Conservation (phyloP, 1,140 invertebrate species). For the Drosophila asahinai region DNA sequence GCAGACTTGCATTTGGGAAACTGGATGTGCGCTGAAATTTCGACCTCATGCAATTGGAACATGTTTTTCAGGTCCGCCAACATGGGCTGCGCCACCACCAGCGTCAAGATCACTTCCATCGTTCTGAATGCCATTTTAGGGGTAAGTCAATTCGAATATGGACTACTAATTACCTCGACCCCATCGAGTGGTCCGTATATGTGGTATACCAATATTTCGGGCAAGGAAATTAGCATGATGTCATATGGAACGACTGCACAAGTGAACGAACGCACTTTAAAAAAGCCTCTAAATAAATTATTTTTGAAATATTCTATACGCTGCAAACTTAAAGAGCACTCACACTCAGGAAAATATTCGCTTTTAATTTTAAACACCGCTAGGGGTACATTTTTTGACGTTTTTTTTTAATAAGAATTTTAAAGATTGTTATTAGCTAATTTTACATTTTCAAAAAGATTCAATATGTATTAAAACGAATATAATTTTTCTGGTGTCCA, state of each 20-base stretch:
- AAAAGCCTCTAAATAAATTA: slow-evolving; percentile 36
- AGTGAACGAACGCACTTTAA: slow-evolving; percentile 46
- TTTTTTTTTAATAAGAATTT: too few species aligned
- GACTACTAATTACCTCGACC: slow-evolving; percentile 28
- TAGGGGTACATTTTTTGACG: too few species aligned
- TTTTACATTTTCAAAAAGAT: too few species aligned
- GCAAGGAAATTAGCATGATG: slow-evolving; percentile 47
- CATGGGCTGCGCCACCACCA: slow-evolving; percentile 80
- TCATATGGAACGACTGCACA: slow-evolving; percentile 39
- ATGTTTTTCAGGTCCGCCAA: slow-evolving; percentile 44
- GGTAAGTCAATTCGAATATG: slow-evolving; percentile 65
- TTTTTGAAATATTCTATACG: slow-evolving; percentile 43
- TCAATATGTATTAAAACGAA: too few species aligned
- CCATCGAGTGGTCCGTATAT: slow-evolving; percentile 9
- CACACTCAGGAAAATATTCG: background rate
- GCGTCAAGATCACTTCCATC: slow-evolving; percentile 72
- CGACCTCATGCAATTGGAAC: slow-evolving; percentile 12
- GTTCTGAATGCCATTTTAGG: slow-evolving; percentile 76
- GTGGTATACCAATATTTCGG: slow-evolving; percentile 9
- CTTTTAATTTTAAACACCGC: too few species aligned
- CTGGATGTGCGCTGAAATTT: slow-evolving; percentile 5
- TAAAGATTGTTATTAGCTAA: too few species aligned
- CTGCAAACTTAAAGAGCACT: slow-evolving; percentile 13
- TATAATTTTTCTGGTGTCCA: background rate
- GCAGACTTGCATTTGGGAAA: slow-evolving; percentile 41